phyloP scores from a whole-genome alignment of 1,140 invertebrate species.

The Euglossa dilemma region DNA sequence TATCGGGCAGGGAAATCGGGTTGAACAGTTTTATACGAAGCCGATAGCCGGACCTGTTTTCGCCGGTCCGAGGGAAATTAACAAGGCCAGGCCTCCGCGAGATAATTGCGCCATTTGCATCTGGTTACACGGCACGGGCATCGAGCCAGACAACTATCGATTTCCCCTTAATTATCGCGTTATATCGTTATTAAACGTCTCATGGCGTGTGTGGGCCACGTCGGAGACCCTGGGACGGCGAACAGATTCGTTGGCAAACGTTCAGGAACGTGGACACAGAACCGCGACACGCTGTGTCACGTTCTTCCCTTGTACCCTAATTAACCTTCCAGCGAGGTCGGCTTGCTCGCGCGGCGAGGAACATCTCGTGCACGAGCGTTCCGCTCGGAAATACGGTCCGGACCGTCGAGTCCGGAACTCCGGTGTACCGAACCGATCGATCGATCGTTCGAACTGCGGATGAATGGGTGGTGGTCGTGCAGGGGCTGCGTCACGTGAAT shows the following conservation, averaged over 20 bases:
- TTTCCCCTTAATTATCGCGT: slow-evolving; percentile 24
- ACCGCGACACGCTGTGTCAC: background rate
- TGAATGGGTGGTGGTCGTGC: background rate
- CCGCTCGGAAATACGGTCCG: background rate
- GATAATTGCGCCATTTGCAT: slow-evolving; percentile 20
- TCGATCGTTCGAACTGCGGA: background rate
- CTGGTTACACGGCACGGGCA: slow-evolving; percentile 5
- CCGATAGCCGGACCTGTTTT: background rate
- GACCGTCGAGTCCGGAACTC: background rate
- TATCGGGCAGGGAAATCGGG: too few relatives aligned
- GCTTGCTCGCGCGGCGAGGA: background rate
- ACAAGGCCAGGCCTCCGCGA: background rate
- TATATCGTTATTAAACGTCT: slow-evolving; percentile 35
- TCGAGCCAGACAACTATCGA: slow-evolving; percentile 18
- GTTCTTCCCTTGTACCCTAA: background rate
- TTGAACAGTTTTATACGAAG: background rate
- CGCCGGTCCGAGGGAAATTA: background rate
- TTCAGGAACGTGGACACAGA: slow-evolving; percentile 41
- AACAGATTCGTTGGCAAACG: slow-evolving; percentile 47
- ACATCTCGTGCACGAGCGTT: background rate
- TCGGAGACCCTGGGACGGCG: slow-evolving; percentile 13
- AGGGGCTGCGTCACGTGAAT: background rate
- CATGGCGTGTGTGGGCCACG: background rate
- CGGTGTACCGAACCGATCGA: background rate
- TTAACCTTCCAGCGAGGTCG: background rate